Evolutionary conservation across 2,888 invertebrate species (phyloP), one percentile per base, ranked within the genome.

Genomic region (Epistrophe grossulariae): DNA sequence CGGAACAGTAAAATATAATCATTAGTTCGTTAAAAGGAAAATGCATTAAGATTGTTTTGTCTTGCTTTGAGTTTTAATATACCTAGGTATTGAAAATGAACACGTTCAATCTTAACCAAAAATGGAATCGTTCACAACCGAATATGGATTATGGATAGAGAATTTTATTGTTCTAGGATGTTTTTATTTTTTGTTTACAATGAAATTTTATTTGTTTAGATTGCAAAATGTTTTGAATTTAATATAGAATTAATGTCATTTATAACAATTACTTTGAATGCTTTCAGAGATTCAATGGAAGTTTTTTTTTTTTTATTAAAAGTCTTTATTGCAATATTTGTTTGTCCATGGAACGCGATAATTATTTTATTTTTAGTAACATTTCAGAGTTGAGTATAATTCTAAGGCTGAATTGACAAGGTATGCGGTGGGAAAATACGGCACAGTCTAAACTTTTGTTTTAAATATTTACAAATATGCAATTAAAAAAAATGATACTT

Each of bases 41-140:
- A 59, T 60, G 60, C 60, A 60, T 24, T 40, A 24, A 62, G 40
- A 60, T 40, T 60, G 60, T 24, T 40, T 62, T 40, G 38, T 38
- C 0, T 35, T 38, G 9, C 7, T 7, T 15, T 40, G 4, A 2
- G n/a, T 28, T 31, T 45, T 35, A 8, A 17, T 2, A 1, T 9
- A 4, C 17, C 13, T 17, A 4, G 5, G 5, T 11, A 17, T 64
- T 66, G 66, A 66, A 48, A 66, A 48, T 66, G 66, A 48, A 66
- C 43, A 48, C 31, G 17, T 66, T n/a, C 48, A 66, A 48, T 35
- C 7, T 48, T 7, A 17, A 7, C 66, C 28, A 31, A 48, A 66
- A 66, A 66, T 66, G 66, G 48, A 31, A 66, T 17, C 11, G 28
- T 31, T 31, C 11, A 13, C 10, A 11, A 4, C 45, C 48, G 7